Percentiles rank a stretch among this genome's conserved stretches.
Conservation (phyloP, 2,113 vertebrate genomes). For the Sialia sialis region DNA sequence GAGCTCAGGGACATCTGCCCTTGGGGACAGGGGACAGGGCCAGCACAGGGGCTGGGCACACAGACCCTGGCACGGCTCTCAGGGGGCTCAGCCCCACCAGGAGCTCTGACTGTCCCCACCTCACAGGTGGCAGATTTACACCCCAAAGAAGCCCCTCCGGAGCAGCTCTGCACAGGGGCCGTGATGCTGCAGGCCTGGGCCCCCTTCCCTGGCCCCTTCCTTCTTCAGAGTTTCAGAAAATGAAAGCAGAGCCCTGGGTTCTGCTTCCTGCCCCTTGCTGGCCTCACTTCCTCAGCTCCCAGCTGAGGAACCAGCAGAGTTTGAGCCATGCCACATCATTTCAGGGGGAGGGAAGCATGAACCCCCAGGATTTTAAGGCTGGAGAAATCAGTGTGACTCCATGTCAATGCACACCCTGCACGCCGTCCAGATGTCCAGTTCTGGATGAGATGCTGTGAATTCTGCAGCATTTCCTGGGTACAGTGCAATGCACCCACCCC, state of each 20-base stretch:
- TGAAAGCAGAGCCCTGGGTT: not conserved
- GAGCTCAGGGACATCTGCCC: not conserved
- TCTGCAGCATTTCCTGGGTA: too few relatives aligned
- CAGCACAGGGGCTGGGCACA: not conserved
- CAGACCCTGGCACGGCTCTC: not conserved
- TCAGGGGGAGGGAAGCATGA: not conserved
- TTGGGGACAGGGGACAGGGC: not conserved
- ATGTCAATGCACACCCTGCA: too few relatives aligned
- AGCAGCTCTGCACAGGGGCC: not conserved
- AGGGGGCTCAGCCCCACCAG: not conserved
- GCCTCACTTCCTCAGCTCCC: not conserved
- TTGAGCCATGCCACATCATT: not conserved
- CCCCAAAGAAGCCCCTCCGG: not conserved
- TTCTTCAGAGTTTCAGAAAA: not conserved
- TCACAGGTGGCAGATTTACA: accelerated
- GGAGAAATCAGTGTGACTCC: not conserved
- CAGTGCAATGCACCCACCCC: too few relatives aligned
- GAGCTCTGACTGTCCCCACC: not conserved
- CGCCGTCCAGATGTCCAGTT: too few relatives aligned
- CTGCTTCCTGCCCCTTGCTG: not conserved
- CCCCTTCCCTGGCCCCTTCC: not conserved
- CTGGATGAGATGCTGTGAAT: too few relatives aligned
- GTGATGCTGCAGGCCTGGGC: not conserved
- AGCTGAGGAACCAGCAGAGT: accelerated
- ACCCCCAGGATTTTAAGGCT: not conserved